Evolutionary conservation across 2,797 vertebrate species (phyloP).

Genomic region (Pogonophryne albipinna): DNA sequence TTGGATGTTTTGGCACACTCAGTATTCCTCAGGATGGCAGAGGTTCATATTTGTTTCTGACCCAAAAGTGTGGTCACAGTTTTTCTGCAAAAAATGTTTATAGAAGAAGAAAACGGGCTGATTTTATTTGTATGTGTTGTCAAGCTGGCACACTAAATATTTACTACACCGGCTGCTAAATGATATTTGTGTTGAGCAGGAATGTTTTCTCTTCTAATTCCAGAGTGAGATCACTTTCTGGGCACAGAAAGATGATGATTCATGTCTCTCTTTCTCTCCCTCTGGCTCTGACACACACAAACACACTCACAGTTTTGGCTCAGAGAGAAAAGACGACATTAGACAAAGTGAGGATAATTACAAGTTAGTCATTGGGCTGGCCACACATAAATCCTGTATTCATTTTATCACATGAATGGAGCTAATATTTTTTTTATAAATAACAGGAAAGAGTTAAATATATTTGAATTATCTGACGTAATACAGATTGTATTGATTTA

Average conservation of each 20-base stretch:
- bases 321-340: constrained; percentile 16
- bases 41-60: neutral
- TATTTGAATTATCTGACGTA: constrained; percentile 1
- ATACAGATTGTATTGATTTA: constrained; percentile 24
- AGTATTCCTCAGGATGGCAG: no score
- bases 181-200: constrained; percentile 1
- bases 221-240: constrained; percentile 33
- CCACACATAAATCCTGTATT: neutral
- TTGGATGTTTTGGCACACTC: no score
- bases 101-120: neutral
- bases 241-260: constrained; percentile 49
- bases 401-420: neutral
- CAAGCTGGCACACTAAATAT: neutral
- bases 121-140: neutral
- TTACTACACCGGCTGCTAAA: neutral
- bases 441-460: constrained; percentile 21
- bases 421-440: neutral
- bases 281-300: neutral
- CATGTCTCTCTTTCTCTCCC: constrained; percentile 11
- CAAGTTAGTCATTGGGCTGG: constrained; percentile 13
- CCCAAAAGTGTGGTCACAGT: neutral
- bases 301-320: constrained; percentile 16
- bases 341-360: constrained; percentile 29
- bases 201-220: neutral
- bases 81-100: neutral